Evolutionary conservation across 2,113 vertebrate genomes (phyloP).

Genomic region (Nestor notabilis): DNA sequence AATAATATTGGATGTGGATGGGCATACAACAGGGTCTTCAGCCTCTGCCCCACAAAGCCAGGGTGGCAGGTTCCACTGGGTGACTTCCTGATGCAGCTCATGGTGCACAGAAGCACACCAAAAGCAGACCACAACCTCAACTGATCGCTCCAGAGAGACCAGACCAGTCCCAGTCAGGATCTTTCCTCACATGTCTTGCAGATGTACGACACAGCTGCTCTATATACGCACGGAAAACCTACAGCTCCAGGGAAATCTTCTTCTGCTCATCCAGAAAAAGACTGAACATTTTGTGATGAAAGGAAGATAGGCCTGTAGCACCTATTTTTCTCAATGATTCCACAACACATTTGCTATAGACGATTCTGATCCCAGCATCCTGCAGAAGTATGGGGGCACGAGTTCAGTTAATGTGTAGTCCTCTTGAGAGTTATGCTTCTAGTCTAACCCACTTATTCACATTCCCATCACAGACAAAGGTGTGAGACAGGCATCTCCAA

Average conservation of each 20-base stretch:
- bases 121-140: neutral
- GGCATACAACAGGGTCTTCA: neutral
- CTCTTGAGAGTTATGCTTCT: neutral
- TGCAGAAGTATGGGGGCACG: neutral
- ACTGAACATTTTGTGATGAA: neutral
- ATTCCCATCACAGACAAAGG: neutral
- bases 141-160: neutral
- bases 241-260: neutral
- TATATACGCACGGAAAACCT: neutral
- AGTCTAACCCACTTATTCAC: neutral
- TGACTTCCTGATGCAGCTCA: neutral
- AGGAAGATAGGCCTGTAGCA: neutral
- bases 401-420: neutral
- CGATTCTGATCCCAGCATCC: neutral
- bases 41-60: neutral
- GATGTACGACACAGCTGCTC: neutral
- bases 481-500: neutral
- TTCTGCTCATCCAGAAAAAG: neutral
- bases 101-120: neutral
- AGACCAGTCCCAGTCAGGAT: neutral
- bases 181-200: neutral
- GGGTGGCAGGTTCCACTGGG: neutral
- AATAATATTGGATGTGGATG: neutral
- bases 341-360: neutral
- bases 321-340: neutral